Conservation (phyloP, 2,113 vertebrate genomes). For the Dasyurus viverrinus region DNA sequence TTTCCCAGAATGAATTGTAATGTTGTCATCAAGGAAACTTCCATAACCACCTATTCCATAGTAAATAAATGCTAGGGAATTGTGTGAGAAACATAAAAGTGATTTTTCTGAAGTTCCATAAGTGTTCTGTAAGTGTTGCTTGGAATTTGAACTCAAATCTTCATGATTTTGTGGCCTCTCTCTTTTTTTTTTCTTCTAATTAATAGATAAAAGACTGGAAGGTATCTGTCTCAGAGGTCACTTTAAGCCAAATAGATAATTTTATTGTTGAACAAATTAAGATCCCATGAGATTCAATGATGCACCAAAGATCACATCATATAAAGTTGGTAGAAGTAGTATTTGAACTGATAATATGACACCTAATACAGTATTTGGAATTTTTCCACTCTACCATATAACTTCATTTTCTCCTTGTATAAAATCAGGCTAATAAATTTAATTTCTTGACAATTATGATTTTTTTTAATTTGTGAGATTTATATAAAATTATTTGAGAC, state of each 20-base stretch:
- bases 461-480: background rate
- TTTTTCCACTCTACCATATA: background rate
- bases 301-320: background rate
- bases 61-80: background rate
- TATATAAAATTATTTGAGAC: background rate
- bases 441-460: background rate
- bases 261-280: background rate
- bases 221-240: background rate
- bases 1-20: background rate
- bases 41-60: background rate
- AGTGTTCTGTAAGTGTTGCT: background rate
- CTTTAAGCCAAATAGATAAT: background rate
- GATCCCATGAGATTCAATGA: background rate
- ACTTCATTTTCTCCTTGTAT: background rate
- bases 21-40: background rate
- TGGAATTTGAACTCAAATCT: background rate
- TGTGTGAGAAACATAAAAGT: background rate
- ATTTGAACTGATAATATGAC: background rate
- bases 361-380: background rate
- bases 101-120: background rate
- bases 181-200: too few relatives aligned
- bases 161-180: background rate
- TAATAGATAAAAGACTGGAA: background rate
- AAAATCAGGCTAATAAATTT: background rate
- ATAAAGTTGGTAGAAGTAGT: background rate